phyloP scores from a whole-genome alignment of 1,140 invertebrate species.

The Aphis craccivora region DNA sequence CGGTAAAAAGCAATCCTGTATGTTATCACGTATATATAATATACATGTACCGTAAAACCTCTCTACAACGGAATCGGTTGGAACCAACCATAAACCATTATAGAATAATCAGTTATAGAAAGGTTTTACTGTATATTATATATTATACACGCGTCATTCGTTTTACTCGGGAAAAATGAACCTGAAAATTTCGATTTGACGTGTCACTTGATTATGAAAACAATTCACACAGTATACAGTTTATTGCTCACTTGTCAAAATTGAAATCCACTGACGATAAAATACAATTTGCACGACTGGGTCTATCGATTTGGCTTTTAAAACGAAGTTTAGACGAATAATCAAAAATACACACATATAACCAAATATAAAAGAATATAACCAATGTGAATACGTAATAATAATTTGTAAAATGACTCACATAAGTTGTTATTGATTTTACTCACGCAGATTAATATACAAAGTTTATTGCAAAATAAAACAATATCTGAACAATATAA shows the following conservation, averaged over 20 bases:
- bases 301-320: not conserved
- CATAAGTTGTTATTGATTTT: no score
- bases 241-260: not conserved
- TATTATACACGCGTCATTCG: not conserved
- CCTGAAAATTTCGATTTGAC: not conserved
- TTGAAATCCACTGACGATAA: not conserved
- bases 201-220: not conserved
- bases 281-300: not conserved
- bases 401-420: not conserved
- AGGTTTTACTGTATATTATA: not conserved
- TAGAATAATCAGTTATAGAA: no score
- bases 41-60: no score
- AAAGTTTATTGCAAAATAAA: not conserved
- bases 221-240: not conserved
- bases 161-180: not conserved
- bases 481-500: not conserved
- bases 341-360: no score
- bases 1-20: no score
- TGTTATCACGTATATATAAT: not conserved
- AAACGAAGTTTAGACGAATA: no score
- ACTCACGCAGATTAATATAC: no score
- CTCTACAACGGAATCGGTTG: no score
- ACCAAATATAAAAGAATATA: no score
- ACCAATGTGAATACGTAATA: not conserved
- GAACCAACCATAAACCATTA: no score